These are phyloP conservation scores for Melipona quadrifasciata DNA, from an alignment of 1,140 invertebrate genomes.

Conservation along the genomic window DNA sequence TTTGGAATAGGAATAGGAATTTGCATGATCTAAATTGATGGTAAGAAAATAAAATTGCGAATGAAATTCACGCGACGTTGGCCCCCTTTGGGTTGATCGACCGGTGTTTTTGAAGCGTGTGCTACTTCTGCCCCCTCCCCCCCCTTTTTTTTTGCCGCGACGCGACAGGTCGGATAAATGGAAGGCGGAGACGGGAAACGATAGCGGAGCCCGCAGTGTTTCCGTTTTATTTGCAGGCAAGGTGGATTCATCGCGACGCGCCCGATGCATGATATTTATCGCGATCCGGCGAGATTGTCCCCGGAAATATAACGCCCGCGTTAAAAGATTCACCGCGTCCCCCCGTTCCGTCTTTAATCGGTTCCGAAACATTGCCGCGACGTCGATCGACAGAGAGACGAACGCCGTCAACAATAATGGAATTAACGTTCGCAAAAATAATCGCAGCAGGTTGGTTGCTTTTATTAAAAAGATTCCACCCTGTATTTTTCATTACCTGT, in stretches of 20 bases:
- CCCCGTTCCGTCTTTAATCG: neutral
- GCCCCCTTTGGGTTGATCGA: neutral
- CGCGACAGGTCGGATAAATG: neutral
- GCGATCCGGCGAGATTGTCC: constrained; percentile 6
- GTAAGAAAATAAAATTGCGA: too few relatives aligned
- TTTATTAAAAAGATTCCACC: neutral
- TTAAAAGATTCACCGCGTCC: constrained; percentile 49
- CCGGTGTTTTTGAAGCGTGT: neutral
- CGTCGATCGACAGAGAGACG: neutral
- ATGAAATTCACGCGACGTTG: too few relatives aligned
- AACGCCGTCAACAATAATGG: neutral
- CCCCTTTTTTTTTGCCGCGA: neutral
- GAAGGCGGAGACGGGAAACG: neutral
- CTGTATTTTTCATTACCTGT: neutral
- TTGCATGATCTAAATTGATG: too few relatives aligned
- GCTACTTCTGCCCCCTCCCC: neutral
- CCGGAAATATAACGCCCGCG: constrained; percentile 24
- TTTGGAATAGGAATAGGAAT: too few relatives aligned
- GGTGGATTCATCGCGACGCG: constrained; percentile 19
- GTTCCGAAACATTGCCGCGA: neutral
- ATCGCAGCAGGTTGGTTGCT: neutral
- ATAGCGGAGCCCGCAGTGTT: neutral
- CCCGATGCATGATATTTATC: constrained; percentile 43
- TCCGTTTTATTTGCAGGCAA: constrained; percentile 35
- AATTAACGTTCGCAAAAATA: neutral